These are phyloP conservation scores for Andrena camellia DNA, from an alignment of 2,888 invertebrate genomes.

Conservation along the genomic window DNA sequence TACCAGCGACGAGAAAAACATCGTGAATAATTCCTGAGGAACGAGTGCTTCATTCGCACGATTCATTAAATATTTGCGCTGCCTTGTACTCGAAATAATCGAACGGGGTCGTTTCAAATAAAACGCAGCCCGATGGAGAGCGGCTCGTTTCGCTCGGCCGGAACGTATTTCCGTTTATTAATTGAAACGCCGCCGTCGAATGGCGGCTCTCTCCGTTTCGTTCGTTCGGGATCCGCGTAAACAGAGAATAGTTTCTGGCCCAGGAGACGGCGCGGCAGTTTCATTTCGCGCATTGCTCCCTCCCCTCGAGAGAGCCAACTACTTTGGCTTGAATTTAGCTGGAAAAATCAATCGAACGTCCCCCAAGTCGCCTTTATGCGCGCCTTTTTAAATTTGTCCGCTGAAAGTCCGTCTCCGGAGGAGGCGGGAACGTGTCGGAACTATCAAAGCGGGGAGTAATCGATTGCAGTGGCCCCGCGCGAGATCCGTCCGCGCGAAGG, in stretches of 20 bases:
- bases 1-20: not conserved
- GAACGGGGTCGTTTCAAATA: constrained; percentile 10
- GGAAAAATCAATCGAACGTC: constrained; percentile 66
- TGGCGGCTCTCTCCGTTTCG: constrained; percentile 32
- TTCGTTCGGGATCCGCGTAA: constrained; percentile 56
- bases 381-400: constrained; percentile 56
- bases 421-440: constrained; percentile 24
- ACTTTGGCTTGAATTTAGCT: constrained; percentile 53
- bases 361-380: constrained; percentile 10
- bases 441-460: constrained; percentile 44
- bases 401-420: constrained; percentile 48
- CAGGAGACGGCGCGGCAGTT: constrained; percentile 45
- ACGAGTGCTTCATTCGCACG: constrained; percentile 45
- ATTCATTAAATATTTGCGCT: constrained; percentile 57
- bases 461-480: constrained; percentile 33
- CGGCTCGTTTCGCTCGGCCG: constrained; percentile 20
- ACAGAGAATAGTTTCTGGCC: constrained; percentile 53
- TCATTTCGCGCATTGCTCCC: constrained; percentile 56
- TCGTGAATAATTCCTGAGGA: constrained; percentile 34
- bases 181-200: constrained; percentile 54
- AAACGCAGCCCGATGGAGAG: not conserved
- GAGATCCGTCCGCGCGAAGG: constrained; percentile 10
- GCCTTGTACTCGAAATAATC: constrained; percentile 58
- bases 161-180: constrained; percentile 61
- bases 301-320: constrained; percentile 13